These are phyloP conservation scores for Arctopsyche grandis DNA, from an alignment of 1,140 invertebrate genomes.

Conservation along the genomic window DNA sequence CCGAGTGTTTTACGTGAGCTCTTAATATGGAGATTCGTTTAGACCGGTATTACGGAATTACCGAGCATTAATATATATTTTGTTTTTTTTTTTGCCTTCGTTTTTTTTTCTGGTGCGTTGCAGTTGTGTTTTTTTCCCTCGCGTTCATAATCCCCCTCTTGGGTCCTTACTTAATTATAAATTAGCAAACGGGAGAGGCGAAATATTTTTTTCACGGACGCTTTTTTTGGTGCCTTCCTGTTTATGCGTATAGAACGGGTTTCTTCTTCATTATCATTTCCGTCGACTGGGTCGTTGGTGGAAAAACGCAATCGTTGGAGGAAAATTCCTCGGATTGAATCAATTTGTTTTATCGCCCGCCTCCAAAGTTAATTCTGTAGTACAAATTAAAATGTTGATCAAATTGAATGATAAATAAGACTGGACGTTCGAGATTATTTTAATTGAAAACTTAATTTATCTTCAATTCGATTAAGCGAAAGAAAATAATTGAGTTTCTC, in stretches of 20 bases:
- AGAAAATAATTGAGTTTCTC: too few relatives aligned
- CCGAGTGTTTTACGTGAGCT: slow-evolving; percentile 43
- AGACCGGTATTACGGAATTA: slow-evolving; percentile 40
- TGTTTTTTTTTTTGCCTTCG: not conserved
- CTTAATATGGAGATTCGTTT: slow-evolving; percentile 45
- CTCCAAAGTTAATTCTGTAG: not conserved
- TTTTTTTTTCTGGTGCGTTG: not conserved
- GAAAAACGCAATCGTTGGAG: not conserved
- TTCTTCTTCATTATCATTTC: slow-evolving; percentile 10
- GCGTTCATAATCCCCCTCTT: slow-evolving; percentile 19
- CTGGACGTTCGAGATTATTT: not conserved
- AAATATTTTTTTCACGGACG: slow-evolving; percentile 5
- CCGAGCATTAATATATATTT: slow-evolving; percentile 21
- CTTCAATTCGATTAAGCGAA: too few relatives aligned
- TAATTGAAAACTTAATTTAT: not conserved
- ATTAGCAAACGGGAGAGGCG: slow-evolving; percentile 15
- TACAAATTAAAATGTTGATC: slow-evolving; percentile 14
- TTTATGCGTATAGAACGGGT: slow-evolving; percentile 4
- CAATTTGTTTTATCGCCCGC: slow-evolving; percentile 7
- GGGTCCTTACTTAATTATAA: slow-evolving; percentile 34
- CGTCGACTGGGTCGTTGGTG: not conserved
- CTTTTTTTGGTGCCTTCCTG: not conserved
- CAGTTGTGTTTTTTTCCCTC: slow-evolving; percentile 25
- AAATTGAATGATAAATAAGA: slow-evolving; percentile 13
- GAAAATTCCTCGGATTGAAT: slow-evolving; percentile 22